Evolutionary conservation across 2,888 invertebrate genomes (phyloP), one percentile per base, ranked within the genome.

Genomic region (Epinotia bilunana): DNA sequence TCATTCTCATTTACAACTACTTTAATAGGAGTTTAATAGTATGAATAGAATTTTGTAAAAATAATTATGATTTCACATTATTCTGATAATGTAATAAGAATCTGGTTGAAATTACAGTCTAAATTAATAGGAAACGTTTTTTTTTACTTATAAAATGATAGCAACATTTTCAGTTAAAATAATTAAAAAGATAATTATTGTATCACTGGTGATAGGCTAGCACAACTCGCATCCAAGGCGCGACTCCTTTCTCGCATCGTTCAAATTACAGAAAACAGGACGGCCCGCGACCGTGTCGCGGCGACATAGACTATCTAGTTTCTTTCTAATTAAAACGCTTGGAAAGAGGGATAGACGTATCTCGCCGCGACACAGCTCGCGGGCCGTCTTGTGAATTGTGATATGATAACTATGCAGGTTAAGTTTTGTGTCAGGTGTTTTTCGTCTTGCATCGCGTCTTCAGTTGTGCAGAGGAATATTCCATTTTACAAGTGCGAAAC

Each of bases 21-120:
- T 82, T 83, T 85, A 88, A 86, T 89, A 91, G 88, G 87, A 88
- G 88, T 81, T 81, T 80, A 80, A 81, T 83, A 86, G 84, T 87
- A 89, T 87, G 87, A 88, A 87, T 88, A 87, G 86, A 82, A 86
- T 82, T 79, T 86, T 86, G 87, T 75, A 82, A 84, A 81, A 83
- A 58, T 46, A 74, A 74, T 74, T 62, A 57, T 55, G 58, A 63
- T 28, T 62, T 57, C 23, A 67, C 13, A 63, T n/a, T 43, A 63
- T 58, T 62, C 33, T 9, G 62, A 64, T 46, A 39, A 33, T 61
- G 23, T 73, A 11, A 43, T n/a, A 73, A 28, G 49, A 63, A 46
- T 18, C 23, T 28, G 55, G 58, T 73, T 49, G 18, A 62, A 53
- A 73, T 46, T 64, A 67, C 39, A 43, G 68, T 20, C 39, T 5